Base-by-base conservation (phyloP, 2,797 vertebrate genomes). In the Enoplosus armatus region DNA sequence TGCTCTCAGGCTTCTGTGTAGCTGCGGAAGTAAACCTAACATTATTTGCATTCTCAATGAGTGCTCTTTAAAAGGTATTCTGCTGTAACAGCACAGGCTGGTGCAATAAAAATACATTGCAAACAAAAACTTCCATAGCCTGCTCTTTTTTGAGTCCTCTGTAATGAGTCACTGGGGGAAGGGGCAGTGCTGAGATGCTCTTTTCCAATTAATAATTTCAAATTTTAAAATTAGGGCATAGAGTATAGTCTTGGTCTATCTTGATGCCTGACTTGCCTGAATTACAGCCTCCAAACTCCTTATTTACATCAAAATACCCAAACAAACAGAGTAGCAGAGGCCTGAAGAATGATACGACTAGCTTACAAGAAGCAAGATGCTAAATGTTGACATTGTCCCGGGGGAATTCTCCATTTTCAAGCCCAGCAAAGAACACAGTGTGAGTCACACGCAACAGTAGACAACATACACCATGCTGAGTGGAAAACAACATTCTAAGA, bases 21-120 rank as follows among this genome's bases (percentile, higher is more conserved):
- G 58, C 77, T 66, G 78, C 83, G 78, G 64, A 75, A 88, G 71
- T 78, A 26, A 84, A 81, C 69, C n/a, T 22, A 56, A 82, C 81
- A 55, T 83, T 73, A 87, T 89, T 89, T 90, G 79, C 85, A 89
- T 91, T 89, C 64, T 59, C 87, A 90, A 88, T 85, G 79, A 85
- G 76, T 1, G 14, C 71, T 74, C 51, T 80, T 82, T 83, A 43
- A 88, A 77, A 84, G 60, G 65, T 72, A 71, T 63, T 83, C 54
- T 68, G 62, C 72, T 69, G 45, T 53, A 82, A 69, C 47, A 61
- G 77, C 67, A 29, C 53, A 69, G 53, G 33, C 72, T 77, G 48
- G 24, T 43, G 75, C 24, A 60, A 79, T 56, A 53, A 55, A 60
- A 56, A 65, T 7, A 77, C 15, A 78, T 55, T 48, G 48, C 59